Evolutionary conservation across 2,797 vertebrate species (phyloP), one percentile per base, ranked within the genome.

Genomic region (Pagetopsis macropterus): DNA sequence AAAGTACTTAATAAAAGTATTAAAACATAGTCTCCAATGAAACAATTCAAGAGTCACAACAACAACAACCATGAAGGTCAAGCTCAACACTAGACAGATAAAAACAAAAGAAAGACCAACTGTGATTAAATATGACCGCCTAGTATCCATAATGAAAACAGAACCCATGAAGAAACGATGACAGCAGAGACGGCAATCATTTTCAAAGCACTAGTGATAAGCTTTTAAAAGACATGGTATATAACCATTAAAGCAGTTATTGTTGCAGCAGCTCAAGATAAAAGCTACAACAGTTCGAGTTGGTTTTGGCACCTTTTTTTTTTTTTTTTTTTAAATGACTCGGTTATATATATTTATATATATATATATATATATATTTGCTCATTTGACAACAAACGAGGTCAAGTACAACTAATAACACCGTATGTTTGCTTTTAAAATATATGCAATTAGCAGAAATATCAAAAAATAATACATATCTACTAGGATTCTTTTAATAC

Each of bases 281-380:
- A 76, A 75, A 69, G 16, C 49, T 27, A 72, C 48, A 17, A 62
- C 48, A 52, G 31, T 33, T 46, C 15, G 50, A 0, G 46, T 27
- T 27, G 14, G 9, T 31, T 60, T 52, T 45, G 31, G 51, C 44
- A 5, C 0, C 41, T 27, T 27, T 27, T 3, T 60, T 63, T 41
- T 58, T 19, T n/a, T n/a, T 19, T 23, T 65, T 64, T n/a, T 37
- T 7, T 6, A 37, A 37, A 37, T 37, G 8, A 37, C 33, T 37
- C 9, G 33, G 33, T 37, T 6, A n/a, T n/a, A n/a, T n/a, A n/a
- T n/a, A n/a, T n/a, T n/a, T n/a, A n/a, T n/a, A n/a, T n/a, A n/a
- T n/a, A n/a, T n/a, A n/a, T n/a, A n/a, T n/a, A n/a, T n/a, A n/a
- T n/a, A n/a, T 9, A 37, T 37, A 37, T 37, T 37, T 37, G 33